These are phyloP conservation scores for Dicrurus megarhynchus DNA, from an alignment of 2,113 vertebrate genomes.

Conservation along the genomic window DNA sequence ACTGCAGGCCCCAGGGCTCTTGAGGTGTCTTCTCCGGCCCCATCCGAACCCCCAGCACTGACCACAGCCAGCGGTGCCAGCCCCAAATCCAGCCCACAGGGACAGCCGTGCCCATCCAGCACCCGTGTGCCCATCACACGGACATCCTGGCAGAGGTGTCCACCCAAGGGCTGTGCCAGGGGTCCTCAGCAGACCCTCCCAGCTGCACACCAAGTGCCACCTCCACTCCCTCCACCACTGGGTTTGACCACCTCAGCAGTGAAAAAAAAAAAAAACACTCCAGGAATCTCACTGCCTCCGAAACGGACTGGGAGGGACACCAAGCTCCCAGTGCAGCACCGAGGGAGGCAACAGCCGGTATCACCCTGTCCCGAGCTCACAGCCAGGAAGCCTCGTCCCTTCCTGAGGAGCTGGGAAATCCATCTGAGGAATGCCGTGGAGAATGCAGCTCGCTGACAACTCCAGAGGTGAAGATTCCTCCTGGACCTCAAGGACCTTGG, in stretches of 20 bases:
- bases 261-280: not conserved
- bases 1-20: not conserved
- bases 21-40: accelerated
- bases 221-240: not conserved
- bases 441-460: not conserved
- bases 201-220: accelerated
- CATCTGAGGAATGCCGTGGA: accelerated
- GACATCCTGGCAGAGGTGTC: not conserved
- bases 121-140: accelerated
- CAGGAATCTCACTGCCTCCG: not conserved
- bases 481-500: not conserved
- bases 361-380: accelerated
- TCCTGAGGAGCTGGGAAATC: not conserved
- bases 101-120: accelerated
- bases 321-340: accelerated
- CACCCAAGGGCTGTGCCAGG: not conserved
- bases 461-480: not conserved
- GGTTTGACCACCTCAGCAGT: not conserved
- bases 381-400: not conserved
- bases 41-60: not conserved
- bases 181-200: not conserved
- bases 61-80: not conserved
- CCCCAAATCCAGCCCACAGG: not conserved
- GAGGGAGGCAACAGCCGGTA: accelerated
- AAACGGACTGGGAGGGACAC: not conserved